phyloP scores from a whole-genome alignment of 2,113 vertebrate species.

The Tautogolabrus adspersus region DNA sequence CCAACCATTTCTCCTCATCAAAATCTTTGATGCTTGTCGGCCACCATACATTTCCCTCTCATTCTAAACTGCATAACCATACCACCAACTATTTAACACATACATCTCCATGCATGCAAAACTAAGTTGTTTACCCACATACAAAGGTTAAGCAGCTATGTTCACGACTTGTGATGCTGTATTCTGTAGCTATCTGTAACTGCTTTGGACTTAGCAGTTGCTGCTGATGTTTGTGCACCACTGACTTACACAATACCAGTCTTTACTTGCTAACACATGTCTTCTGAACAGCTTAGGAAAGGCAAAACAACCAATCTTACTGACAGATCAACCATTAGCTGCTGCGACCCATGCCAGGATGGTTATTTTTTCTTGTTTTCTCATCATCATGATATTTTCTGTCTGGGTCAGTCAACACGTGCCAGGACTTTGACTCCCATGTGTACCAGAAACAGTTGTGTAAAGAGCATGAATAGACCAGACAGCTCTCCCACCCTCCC shows the following conservation, averaged over 20 bases:
- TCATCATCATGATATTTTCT: not conserved
- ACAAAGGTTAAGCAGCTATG: not conserved
- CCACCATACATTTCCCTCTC: too few species aligned
- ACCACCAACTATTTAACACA: too few species aligned
- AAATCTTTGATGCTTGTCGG: too few species aligned
- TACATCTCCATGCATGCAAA: too few species aligned
- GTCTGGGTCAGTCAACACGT: slow-evolving; percentile 20
- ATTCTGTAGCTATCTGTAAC: not conserved
- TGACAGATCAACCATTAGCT: not conserved
- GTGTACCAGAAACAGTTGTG: slow-evolving; percentile 22
- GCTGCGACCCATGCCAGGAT: not conserved
- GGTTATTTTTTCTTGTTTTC: not conserved
- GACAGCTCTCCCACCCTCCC: slow-evolving; percentile 21
- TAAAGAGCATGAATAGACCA: slow-evolving; percentile 42
- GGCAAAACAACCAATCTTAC: not conserved
- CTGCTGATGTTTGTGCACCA: too few species aligned
- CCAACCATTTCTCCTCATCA: too few species aligned
- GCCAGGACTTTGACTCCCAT: slow-evolving; percentile 17
- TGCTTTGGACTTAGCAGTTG: too few species aligned
- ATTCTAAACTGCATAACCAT: too few species aligned
- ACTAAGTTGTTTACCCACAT: too few species aligned
- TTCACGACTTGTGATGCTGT: not conserved
- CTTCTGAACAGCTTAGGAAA: not conserved
- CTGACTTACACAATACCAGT: too few species aligned
- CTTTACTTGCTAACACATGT: not conserved